A percentile compares a stretch with the other conserved stretches of the same genome.
phyloP scores from a whole-genome alignment of 2,797 vertebrate genomes.

The Australoheros facetus region DNA sequence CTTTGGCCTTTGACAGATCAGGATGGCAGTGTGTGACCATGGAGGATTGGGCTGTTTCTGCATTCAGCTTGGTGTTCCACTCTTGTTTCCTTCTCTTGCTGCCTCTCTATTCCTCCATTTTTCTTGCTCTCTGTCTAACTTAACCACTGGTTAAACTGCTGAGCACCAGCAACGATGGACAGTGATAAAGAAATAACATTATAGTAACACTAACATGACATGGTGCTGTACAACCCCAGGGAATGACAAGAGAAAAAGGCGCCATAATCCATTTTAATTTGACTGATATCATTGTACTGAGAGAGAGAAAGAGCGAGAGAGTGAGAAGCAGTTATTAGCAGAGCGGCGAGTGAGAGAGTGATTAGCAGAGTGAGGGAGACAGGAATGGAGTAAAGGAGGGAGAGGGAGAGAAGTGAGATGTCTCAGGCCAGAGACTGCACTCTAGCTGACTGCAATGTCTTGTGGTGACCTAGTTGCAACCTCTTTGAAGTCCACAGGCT shows the following conservation, averaged over 20 bases:
- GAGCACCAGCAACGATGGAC: conserved; percentile 57
- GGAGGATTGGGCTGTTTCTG: conserved; percentile 53
- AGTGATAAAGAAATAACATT: conserved; percentile 71
- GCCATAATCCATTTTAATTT: conserved; percentile 76
- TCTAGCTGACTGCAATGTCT: conserved; percentile 79
- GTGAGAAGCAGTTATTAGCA: conserved; percentile 17
- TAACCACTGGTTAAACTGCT: conserved; percentile 72
- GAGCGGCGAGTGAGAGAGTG: conserved; percentile 21
- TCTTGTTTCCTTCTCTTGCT: conserved; percentile 27
- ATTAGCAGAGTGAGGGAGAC: conserved; percentile 3
- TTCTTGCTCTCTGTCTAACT: conserved; percentile 58
- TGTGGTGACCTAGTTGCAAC: conserved; percentile 85
- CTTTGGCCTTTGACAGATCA: conserved; percentile 64
- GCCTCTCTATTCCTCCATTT: conserved; percentile 28
- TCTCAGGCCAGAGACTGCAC: conserved; percentile 78
- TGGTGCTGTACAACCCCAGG: conserved; percentile 66
- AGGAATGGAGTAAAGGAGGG: neutral
- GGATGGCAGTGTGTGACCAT: conserved; percentile 56
- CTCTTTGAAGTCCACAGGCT: conserved; percentile 86
- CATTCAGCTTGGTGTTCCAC: conserved; percentile 46
- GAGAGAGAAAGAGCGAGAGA: conserved; percentile 33
- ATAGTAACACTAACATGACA: conserved; percentile 73
- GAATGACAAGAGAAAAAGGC: conserved; percentile 62
- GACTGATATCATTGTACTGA: conserved; percentile 69
- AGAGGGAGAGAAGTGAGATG: conserved; percentile 66